Evolutionary conservation across 2,797 vertebrate genomes (phyloP).

Genomic region (Aldrovandia affinis): DNA sequence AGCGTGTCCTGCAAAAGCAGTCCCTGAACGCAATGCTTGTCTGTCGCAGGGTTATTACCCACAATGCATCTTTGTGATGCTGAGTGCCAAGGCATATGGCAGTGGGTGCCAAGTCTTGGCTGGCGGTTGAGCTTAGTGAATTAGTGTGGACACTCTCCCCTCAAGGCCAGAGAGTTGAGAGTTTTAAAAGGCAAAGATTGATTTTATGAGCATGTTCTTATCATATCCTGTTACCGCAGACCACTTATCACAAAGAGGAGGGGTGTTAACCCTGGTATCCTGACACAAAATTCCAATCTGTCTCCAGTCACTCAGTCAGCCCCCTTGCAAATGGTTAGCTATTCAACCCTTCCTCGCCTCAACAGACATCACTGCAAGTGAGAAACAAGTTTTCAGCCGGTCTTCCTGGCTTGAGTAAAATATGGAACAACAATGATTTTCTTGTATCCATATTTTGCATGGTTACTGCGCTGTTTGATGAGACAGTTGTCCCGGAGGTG

Average conservation of each 20-base stretch:
- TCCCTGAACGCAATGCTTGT: background rate
- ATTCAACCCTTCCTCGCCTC: background rate
- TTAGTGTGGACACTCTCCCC: background rate
- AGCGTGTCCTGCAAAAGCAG: background rate
- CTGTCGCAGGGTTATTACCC: background rate
- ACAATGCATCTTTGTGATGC: background rate
- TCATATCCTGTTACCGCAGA: background rate
- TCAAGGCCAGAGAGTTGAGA: background rate
- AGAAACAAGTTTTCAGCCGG: background rate
- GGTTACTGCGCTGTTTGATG: too few species aligned
- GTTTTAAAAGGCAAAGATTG: background rate
- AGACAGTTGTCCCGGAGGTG: background rate
- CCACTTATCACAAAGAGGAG: background rate
- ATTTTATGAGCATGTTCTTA: background rate
- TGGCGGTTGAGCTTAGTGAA: background rate
- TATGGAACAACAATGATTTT: too few species aligned
- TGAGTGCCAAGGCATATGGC: background rate
- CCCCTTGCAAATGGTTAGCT: background rate
- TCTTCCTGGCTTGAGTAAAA: background rate
- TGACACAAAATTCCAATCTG: background rate
- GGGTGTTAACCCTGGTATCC: background rate
- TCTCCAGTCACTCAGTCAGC: background rate
- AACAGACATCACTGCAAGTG: background rate
- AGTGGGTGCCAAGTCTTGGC: background rate
- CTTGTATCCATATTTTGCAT: too few species aligned